These are phyloP conservation scores for Leptocoma aspasia DNA, from an alignment of 2,113 vertebrate genomes.

Conservation along the genomic window DNA sequence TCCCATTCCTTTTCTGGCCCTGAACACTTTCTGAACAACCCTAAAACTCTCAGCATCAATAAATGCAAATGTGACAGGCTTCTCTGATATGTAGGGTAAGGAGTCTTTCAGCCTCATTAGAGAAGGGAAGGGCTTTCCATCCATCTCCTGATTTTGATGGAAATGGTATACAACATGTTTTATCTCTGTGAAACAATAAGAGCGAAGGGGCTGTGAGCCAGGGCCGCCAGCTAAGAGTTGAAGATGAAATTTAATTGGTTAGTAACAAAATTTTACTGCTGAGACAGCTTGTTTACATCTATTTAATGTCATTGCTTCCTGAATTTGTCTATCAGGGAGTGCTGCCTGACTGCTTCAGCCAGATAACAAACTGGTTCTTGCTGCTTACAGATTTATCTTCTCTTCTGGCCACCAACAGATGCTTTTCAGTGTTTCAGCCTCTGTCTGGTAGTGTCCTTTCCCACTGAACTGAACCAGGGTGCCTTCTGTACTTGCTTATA, in stretches of 20 bases:
- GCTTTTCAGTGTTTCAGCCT: background rate
- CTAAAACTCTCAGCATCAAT: constrained; percentile 31
- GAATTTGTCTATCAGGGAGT: constrained; percentile 54
- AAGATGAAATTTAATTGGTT: constrained; percentile 66
- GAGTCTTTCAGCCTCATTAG: constrained; percentile 55
- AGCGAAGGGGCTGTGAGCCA: constrained; percentile 38
- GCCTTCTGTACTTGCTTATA: background rate
- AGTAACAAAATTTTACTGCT: constrained; percentile 65
- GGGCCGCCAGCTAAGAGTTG: constrained; percentile 47
- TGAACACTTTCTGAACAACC: background rate
- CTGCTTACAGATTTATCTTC: constrained; percentile 19
- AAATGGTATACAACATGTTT: constrained; percentile 41
- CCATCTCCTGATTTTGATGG: constrained; percentile 37
- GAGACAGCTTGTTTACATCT: constrained; percentile 69
- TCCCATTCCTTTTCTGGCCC: background rate
- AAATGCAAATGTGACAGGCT: constrained; percentile 53
- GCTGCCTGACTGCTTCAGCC: constrained; percentile 58
- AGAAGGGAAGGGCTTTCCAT: constrained; percentile 31
- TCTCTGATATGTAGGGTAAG: constrained; percentile 28
- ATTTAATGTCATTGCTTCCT: constrained; percentile 59
- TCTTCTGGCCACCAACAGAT: constrained; percentile 30
- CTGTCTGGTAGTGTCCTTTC: background rate
- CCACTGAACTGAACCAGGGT: background rate
- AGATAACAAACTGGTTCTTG: constrained; percentile 34
- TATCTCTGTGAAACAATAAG: constrained; percentile 44